Evolutionary conservation across 2,113 vertebrate species (phyloP), one percentile per base, ranked within the genome.

Genomic region (Muntiacus muntjak): DNA sequence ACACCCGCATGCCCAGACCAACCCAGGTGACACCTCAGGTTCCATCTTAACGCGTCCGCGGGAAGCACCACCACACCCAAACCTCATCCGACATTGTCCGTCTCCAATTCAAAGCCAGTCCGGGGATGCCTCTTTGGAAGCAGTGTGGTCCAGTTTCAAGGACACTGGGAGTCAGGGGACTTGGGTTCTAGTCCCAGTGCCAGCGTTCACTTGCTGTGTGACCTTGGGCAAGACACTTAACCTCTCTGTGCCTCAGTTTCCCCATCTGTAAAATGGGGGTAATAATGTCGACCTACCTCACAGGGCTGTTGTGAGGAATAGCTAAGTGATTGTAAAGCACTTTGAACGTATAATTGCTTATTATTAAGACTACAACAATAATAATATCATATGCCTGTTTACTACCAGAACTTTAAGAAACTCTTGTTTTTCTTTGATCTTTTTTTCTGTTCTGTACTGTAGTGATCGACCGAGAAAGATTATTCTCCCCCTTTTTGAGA

Each of bases 251-350:
- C 98, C 98, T 98, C 98, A 98, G 97, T 98, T 98, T 98, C 98
- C 98, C 97, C 98, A 98, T 98, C 98, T 98, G 96, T 97, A 98
- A 98, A 98, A 98, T 98, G 98, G 98, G 98, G 98, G 90, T 90
- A 97, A 95, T 97, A 97, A 97, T 97, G 98, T 98, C 95, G 97
- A 98, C 98, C 98, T 98, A 98, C 98, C 98, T 98, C 98, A 98
- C 98, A 98, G 98, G 98, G 98, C 96, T 98, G 98, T 98, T 98
- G 98, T 98, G 98, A 98, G 98, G 98, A 98, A 97, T 98, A 95
- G 98, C 98, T 98, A 98, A 97, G 97, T 97, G 98, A 98, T 94
- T 98, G 98, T 98, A 98, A 98, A 98, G 97, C 98, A 98, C 98
- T 97, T 96, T 97, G 98, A 98, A 97, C 98, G 98, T 98, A 97